These are phyloP conservation scores for Coranthus polyacanthus DNA, from an alignment of 2,797 vertebrate genomes.

Conservation along the genomic window DNA sequence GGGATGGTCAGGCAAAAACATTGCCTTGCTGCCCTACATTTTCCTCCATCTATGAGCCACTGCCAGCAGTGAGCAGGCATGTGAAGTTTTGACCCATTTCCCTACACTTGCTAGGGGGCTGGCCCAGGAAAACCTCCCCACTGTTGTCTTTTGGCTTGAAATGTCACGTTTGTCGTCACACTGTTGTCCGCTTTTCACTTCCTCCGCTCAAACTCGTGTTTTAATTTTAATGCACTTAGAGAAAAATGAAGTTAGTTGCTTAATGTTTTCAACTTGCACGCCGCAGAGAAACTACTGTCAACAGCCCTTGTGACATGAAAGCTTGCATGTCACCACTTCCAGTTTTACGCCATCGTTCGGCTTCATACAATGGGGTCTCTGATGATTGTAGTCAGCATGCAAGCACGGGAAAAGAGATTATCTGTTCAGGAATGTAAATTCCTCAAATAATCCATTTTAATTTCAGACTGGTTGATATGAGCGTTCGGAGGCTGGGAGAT, in stretches of 20 bases:
- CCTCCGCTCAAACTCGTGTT: constrained; percentile 1
- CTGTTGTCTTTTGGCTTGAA: constrained; percentile 38
- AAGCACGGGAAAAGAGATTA: constrained; percentile 68
- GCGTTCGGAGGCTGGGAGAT: not conserved
- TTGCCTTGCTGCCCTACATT: constrained; percentile 64
- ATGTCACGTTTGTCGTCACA: constrained; percentile 18
- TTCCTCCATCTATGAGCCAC: constrained; percentile 47
- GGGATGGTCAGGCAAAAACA: constrained; percentile 33
- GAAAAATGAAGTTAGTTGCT: not conserved
- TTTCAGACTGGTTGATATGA: constrained; percentile 40
- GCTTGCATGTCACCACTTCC: constrained; percentile 38
- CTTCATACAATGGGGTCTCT: constrained; percentile 66
- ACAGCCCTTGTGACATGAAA: constrained; percentile 26
- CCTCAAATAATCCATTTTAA: constrained; percentile 64
- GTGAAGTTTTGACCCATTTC: constrained; percentile 76
- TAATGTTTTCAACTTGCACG: constrained; percentile 19
- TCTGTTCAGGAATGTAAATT: constrained; percentile 76
- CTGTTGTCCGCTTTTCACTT: constrained; percentile 30
- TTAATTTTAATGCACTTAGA: constrained; percentile 9
- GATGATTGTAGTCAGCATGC: constrained; percentile 51
- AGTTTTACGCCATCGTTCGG: constrained; percentile 49
- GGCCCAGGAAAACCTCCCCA: constrained; percentile 56
- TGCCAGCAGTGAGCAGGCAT: constrained; percentile 59
- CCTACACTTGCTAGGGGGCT: constrained; percentile 64
- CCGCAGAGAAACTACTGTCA: constrained; percentile 11